Evolutionary conservation across 1,140 invertebrate species (phyloP).

Genomic region (Hormaphis cornu): DNA sequence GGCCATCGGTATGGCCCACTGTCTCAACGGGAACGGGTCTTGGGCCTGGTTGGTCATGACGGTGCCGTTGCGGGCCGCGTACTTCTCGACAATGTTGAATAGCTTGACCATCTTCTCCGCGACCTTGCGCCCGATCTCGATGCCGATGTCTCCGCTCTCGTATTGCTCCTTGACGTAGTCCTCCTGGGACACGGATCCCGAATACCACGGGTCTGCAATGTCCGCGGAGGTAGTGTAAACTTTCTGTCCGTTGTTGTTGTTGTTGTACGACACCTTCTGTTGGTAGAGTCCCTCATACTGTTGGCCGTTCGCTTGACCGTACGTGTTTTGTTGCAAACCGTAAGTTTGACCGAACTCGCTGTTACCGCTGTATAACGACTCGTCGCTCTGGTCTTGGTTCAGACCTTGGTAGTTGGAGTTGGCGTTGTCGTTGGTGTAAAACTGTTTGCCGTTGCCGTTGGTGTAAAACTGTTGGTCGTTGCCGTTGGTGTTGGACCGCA

Average conservation of each 20-base stretch:
- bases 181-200: neutral
- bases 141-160: neutral
- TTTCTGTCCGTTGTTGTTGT: neutral
- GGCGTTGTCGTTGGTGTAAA: neutral
- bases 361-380: too few relatives aligned
- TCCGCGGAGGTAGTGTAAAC: neutral
- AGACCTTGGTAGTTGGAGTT: neutral
- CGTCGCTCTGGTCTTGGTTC: neutral
- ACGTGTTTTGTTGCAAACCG: neutral
- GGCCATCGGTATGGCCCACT: neutral
- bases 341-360: neutral
- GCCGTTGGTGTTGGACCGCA: too few relatives aligned
- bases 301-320: neutral
- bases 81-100: neutral
- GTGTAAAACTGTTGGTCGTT: neutral
- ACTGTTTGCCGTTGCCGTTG: neutral
- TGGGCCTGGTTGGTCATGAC: neutral
- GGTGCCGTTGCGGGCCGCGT: neutral
- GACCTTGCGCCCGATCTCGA: neutral
- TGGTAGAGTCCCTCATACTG: neutral
- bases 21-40: neutral
- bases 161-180: neutral
- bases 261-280: neutral
- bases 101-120: conserved; percentile 9
- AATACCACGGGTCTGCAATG: neutral